Percentiles rank a stretch among this genome's conserved stretches.
Evolutionary conservation across 1,140 invertebrate genomes (phyloP).

Genomic region (Brachionus rubens): DNA sequence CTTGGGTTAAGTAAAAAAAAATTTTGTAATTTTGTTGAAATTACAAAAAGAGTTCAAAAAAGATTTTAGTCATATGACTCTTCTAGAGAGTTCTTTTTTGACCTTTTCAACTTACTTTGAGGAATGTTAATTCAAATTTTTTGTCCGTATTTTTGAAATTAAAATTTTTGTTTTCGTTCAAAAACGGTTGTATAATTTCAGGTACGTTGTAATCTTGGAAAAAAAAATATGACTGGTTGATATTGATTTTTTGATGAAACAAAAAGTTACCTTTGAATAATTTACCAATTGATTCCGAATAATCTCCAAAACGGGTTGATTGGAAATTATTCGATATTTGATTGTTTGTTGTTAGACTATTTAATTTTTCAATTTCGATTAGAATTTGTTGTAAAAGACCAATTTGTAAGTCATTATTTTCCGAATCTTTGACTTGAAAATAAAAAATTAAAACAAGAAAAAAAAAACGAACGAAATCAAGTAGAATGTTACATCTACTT

Average conservation of each 20-base stretch:
- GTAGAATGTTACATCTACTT: not conserved
- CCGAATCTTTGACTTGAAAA: conserved; percentile 13
- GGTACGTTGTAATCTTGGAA: not conserved
- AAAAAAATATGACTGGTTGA: not conserved
- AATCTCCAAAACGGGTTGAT: not conserved
- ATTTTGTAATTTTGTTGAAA: not conserved
- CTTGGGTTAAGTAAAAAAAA: not conserved
- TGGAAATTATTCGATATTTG: not conserved
- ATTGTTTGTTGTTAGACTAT: not conserved
- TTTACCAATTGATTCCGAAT: conserved; percentile 20
- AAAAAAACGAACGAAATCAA: not conserved
- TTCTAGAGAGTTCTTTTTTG: too few species aligned
- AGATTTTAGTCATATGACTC: too few species aligned
- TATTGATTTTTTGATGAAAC: not conserved
- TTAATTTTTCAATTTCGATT: conserved; percentile 30
- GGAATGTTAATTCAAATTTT: not conserved
- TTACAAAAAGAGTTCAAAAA: too few species aligned
- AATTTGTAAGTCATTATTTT: conserved; percentile 35
- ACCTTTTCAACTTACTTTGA: conserved; percentile 1
- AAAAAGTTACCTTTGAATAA: conserved; percentile 43
- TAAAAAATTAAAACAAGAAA: not conserved
- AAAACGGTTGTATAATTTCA: not conserved
- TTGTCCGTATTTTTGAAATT: not conserved
- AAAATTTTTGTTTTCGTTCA: conserved; percentile 12
- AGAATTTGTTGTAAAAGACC: conserved; percentile 25